Conservation (phyloP, 2,113 vertebrate species). For the Triplophysa tibetana region DNA sequence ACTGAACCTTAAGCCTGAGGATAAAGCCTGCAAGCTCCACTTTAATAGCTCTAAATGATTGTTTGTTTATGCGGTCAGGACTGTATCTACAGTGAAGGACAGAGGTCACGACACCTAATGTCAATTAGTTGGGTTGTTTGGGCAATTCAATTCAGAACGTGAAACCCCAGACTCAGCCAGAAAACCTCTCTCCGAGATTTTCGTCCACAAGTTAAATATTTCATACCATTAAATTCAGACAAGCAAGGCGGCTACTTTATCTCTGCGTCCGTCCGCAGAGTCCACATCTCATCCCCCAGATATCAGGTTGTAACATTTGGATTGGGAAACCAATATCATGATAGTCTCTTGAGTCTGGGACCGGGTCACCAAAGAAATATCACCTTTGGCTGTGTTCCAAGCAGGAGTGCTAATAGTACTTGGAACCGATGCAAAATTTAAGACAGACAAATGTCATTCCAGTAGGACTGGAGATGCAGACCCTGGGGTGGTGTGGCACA, state of each 20-base stretch:
- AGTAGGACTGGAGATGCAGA: neutral
- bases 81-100: constrained; percentile 59
- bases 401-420: constrained; percentile 13
- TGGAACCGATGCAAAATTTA: constrained; percentile 2
- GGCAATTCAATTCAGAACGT: constrained; percentile 63
- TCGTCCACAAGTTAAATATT: constrained; percentile 23
- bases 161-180: constrained; percentile 33
- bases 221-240: constrained; percentile 52
- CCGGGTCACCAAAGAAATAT: constrained; percentile 32
- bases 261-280: neutral
- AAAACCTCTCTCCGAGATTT: constrained; percentile 15
- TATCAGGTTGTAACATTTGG: constrained; percentile 43
- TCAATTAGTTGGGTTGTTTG: constrained; percentile 42
- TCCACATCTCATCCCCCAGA: constrained; percentile 30
- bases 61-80: constrained; percentile 41
- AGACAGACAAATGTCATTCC: constrained; percentile 12
- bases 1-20: neutral
- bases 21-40: neutral
- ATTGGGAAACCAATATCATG: constrained; percentile 35
- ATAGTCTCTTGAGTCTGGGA: constrained; percentile 34
- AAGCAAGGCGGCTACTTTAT: neutral
- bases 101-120: constrained; percentile 8
- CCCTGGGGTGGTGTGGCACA: neutral
- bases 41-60: constrained; percentile 25
- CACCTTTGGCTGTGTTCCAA: constrained; percentile 24